Evolutionary conservation across 37 sponge, comb jelly and placozoan genomes (phyloP).

Genomic region (Spongia lamella): DNA sequence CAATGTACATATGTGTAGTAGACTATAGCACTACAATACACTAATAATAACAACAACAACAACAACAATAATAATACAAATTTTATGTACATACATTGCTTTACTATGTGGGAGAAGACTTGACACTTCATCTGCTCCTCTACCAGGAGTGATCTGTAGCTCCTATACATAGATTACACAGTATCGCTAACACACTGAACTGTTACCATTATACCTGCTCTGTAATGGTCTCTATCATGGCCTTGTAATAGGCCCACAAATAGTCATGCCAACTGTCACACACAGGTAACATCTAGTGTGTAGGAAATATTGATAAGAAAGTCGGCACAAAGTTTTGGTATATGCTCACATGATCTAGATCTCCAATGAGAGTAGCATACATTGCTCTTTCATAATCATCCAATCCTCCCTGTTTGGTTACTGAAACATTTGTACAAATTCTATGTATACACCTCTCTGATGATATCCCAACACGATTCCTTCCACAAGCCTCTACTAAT

Average conservation of each 20-base stretch:
- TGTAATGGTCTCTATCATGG: slow-evolving; percentile 80
- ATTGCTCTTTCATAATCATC: slow-evolving; percentile 84
- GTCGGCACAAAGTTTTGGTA: too few relatives aligned
- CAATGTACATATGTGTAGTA: neutral
- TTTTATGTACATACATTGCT: neutral
- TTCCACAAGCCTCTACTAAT: slow-evolving; percentile 88
- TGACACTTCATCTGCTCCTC: neutral
- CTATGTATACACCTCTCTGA: slow-evolving; percentile 49
- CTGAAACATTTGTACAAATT: neutral
- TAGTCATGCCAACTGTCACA: slow-evolving; percentile 85
- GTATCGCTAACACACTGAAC: neutral
- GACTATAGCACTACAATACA: too few relatives aligned
- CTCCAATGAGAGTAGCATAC: slow-evolving; percentile 87
- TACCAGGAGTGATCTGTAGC: too few relatives aligned
- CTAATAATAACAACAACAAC: too few relatives aligned
- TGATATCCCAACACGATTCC: slow-evolving; percentile 73
- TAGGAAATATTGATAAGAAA: too few relatives aligned
- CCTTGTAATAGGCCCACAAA: slow-evolving; percentile 93
- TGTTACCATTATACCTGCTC: slow-evolving; percentile 56
- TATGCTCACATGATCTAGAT: slow-evolving; percentile 66
- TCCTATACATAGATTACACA: too few relatives aligned
- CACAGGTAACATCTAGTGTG: slow-evolving; percentile 85
- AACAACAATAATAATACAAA: slow-evolving; percentile 1
- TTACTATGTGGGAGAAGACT: neutral
- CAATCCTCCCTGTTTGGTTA: slow-evolving; percentile 41